Percentiles rank a stretch among this genome's conserved stretches.
These are phyloP conservation scores for Rhincodon typus DNA, from an alignment of 2,797 vertebrate species.

Conservation along the genomic window DNA sequence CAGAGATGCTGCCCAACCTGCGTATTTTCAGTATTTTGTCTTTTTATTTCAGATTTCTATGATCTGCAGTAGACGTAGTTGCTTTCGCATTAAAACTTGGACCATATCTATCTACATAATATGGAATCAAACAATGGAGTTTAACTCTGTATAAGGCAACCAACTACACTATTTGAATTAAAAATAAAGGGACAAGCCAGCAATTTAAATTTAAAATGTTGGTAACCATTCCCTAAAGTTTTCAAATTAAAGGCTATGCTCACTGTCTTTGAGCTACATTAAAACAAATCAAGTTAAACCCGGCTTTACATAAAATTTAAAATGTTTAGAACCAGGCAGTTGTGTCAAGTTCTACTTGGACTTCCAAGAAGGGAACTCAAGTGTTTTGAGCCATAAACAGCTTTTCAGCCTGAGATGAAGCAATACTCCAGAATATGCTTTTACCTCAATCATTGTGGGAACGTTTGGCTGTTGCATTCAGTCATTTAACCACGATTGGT, in stretches of 20 bases:
- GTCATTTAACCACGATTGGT: too few species aligned
- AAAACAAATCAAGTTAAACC: background rate
- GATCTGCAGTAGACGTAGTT: too few species aligned
- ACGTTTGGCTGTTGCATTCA: too few species aligned
- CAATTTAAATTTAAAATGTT: constrained; percentile 85
- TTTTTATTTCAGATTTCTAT: too few species aligned
- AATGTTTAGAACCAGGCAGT: background rate
- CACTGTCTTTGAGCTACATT: background rate
- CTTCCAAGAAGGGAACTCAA: background rate
- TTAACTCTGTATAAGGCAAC: background rate
- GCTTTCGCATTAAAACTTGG: background rate
- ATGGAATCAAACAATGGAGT: background rate
- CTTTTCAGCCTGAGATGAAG: background rate
- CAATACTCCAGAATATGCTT: background rate
- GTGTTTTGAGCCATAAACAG: background rate
- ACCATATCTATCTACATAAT: background rate
- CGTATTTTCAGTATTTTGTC: too few species aligned
- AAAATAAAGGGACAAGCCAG: background rate
- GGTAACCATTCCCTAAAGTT: constrained; percentile 75
- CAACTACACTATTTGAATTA: background rate
- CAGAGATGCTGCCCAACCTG: too few species aligned
- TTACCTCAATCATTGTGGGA: background rate
- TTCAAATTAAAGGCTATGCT: constrained; percentile 33
- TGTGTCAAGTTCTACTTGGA: background rate
- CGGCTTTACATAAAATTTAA: background rate